Evolutionary conservation across 2,113 vertebrate species (phyloP), one percentile per base, ranked within the genome.

Genomic region (Psittacula cyanocephala): DNA sequence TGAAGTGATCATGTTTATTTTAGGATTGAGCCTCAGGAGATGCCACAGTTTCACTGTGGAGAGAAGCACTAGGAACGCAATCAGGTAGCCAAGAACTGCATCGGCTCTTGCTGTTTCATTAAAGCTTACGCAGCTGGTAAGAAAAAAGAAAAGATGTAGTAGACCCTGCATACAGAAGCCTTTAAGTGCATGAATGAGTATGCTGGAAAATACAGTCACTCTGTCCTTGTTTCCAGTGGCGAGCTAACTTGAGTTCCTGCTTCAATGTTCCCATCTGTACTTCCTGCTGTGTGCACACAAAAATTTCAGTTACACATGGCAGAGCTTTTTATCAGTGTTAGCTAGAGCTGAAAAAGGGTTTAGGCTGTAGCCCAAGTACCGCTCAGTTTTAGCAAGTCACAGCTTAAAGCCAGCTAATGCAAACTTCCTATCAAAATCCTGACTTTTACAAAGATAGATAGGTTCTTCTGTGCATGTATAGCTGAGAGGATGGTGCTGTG

Each of bases 41-140:
- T 99, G 99, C 99, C 99, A 99, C 89, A 99, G 97, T 95, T 99
- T 99, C 93, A 99, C 96, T 8, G 99, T 99, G 88, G 99, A 98
- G 91, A 99, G 97, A 67, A 99, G 98, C 71, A 99, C 99, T 86
- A 99, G 96, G 97, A 99, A 99, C 8, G 99, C 99, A 65, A 99
- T 98, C 91, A 99, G 97, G 97, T 99, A 99, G 68, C 99, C 99
- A 74, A 99, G 98, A 78, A 98, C 98, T 35, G 98, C 98, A 33
- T 99, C 99, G 3, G 98, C 98, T 53, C 96, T 97, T 3, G 99
- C 99, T 4, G 99, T 99, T 96, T 99, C 98, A 57, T 98, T 98
- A 97, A 99, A 99, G 97, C 98, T 99, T 71, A 98, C 95, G 46
- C 96, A 98, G 95, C 99, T 99, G 94, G 69, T 62, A 28, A 69